phyloP scores from a whole-genome alignment of 2,888 invertebrate genomes.

The Cacoxenus indagator region DNA sequence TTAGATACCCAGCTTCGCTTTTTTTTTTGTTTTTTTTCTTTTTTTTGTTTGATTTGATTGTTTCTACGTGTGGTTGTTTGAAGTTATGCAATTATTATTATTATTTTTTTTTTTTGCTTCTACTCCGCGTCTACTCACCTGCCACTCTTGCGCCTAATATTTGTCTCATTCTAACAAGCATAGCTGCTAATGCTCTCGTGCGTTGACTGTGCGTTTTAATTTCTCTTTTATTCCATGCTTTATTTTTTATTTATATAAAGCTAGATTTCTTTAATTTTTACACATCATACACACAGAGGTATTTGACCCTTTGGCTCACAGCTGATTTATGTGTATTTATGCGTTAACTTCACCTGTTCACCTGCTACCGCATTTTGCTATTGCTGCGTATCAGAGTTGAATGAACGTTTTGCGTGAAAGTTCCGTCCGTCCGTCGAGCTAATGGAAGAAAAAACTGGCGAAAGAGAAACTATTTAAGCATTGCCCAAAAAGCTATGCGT shows the following conservation, averaged over 20 bases:
- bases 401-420: constrained; percentile 57
- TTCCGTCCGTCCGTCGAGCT: constrained; percentile 39
- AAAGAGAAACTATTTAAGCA: not conserved
- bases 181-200: not conserved
- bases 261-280: not conserved
- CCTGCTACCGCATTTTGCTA: not conserved
- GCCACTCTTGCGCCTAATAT: too few relatives aligned
- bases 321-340: constrained; percentile 64
- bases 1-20: too few relatives aligned
- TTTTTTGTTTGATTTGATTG: not conserved
- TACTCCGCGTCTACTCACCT: too few relatives aligned
- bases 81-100: constrained; percentile 15
- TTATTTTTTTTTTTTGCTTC: not conserved
- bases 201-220: not conserved
- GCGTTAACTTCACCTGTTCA: constrained; percentile 25
- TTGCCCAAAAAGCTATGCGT: constrained; percentile 43
- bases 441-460: not conserved
- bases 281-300: constrained; percentile 51
- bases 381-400: constrained; percentile 1
- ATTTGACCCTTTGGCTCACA: constrained; percentile 63
- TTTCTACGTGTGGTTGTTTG: not conserved
- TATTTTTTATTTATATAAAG: not conserved
- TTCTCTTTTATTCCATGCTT: constrained; percentile 11
- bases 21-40: not conserved
- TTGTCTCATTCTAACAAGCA: not conserved